Evolutionary conservation across 2,888 invertebrate species (phyloP), one percentile per base, ranked within the genome.

Genomic region (Macaria liturata): DNA sequence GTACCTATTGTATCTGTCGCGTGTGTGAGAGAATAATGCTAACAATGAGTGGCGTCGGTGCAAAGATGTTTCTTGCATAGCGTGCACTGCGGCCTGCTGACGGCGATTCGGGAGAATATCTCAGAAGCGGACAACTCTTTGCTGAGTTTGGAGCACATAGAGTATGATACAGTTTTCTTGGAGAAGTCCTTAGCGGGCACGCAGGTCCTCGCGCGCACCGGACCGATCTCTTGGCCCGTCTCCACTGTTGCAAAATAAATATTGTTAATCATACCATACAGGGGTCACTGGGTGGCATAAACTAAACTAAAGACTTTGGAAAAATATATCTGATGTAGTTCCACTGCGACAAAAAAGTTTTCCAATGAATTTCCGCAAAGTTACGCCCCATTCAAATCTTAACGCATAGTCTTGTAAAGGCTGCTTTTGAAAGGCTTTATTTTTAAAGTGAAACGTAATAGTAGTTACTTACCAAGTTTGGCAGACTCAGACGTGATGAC

Each of bases 401-500:
- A 20, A 20, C 20, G 20, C 20, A 20, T 20, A 20, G 2, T 20
- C n/a, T n/a, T n/a, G n/a, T n/a, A n/a, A n/a, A n/a, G n/a, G 20
- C 20, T 20, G 20, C 20, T 20, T 20, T 20, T 20, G 20, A 1
- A 20, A 20, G 20, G 20, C 20, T 20, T 20, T 20, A 20, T 20
- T 20, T 20, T 20, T 20, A 20, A 20, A 20, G 20, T 20, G 20
- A 20, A 20, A 20, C 2, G 20, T 20, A 20, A 20, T 1, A 20
- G 20, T 20, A 20, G 20, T 42, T 4, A 59, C 81, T 83, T 67
- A 91, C 91, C 88, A 9, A 91, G 70, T 64, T 88, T 91, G 6
- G 90, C 90, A 0, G 89, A 88, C 68, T 91, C 90, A 0, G 91
- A 86, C 0, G 91, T 91, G 67, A 91, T 90, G 45, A 90, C 83